Base-by-base conservation (phyloP, 2,113 vertebrate species). In the Eulemur rufifrons region DNA sequence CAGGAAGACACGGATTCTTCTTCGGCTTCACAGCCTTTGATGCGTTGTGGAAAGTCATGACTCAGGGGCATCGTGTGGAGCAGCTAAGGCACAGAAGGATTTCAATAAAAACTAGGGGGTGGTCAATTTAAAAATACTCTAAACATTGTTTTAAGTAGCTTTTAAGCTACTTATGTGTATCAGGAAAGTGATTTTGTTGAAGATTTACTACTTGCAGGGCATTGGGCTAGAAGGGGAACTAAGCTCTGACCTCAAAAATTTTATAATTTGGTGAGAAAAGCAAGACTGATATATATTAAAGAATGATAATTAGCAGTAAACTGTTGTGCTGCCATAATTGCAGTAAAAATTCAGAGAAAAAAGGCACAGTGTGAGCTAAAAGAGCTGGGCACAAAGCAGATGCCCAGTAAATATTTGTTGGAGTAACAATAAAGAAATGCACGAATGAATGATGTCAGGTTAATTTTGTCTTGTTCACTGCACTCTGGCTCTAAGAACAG, bases 1-100 rank as follows among this genome's bases (percentile, higher is more conserved):
- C 34, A 76, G 56, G 89, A 95, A 83, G 56, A 86, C 56, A 59
- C 1, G 20, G 68, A 71, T 87, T 97, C 95, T 94, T 93, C 91
- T 77, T 90, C 45, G 74, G 82, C 32, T 92, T 93, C 56, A 45
- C 14, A 69, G 6, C 17, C 78, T 89, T 83, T 94, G 88, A 94
- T 77, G 56, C 12, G 11, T 2, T 59, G 83, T 52, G 13, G 93
- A 77, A 95, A 96, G 76, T 37, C 11, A 29, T 17, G 39, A 86
- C 68, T 89, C 52, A 3, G n/a, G 85, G 76, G 54, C 25, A 17
- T 66, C 66, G 66, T 63, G 42, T 29, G 87, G 5, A 84, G 86
- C 81, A 94, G 89, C 84, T 91, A 90, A 96, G 47, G 68, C 45
- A 50, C 50, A 91, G 42, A 76, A 81, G 82, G 42, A 83, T 64